Base-by-base conservation (phyloP, 1,140 invertebrate species). In the Lepidurus arcticus region DNA sequence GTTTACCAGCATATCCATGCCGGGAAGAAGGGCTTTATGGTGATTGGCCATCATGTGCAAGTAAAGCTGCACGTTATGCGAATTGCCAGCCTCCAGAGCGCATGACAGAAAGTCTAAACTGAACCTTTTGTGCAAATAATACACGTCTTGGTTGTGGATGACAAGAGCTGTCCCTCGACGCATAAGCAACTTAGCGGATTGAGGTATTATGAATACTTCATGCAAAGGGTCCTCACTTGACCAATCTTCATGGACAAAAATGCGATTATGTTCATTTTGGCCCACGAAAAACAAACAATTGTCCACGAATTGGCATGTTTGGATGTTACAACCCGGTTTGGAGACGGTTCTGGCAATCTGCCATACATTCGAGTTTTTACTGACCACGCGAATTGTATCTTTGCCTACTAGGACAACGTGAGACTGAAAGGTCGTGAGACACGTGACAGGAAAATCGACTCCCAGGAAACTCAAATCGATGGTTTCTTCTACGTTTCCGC, bases 201-300 rank as follows among this genome's bases (percentile, higher is more conserved):
- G n/a, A 65, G 53, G 53, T 13, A 65, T 65, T 65, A 65, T 5
- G 53, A 9, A 21, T 8, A 21, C 21, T 65, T 65, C 53, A n/a
- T 65, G 9, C 21, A 65, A 65, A 65, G n/a, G 53, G 53, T 65
- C 21, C 53, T 65, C 53, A 16, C 16, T 65, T 65, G 53, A 65
- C 53, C 53, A 21, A 65, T 65, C 53, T 65, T 65, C 53, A 65
- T 65, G 53, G 53, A 65, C 13, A 21, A 65, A 65, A 21, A 65
- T 21, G 13, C 53, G 53, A 5, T 65, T n/a, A 65, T n/a, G 53
- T 13, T 65, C 53, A 21, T 21, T 65, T 65, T 65, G 53, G 21
- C 53, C 16, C 1, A 21, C 16, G 53, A 65, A 65, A 65, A 65
- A 65, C 21, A 65, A 65, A 1, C 53, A 65, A 16, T 65, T 16